phyloP scores from a whole-genome alignment of 1,140 invertebrate species.

The Magallana angulata region DNA sequence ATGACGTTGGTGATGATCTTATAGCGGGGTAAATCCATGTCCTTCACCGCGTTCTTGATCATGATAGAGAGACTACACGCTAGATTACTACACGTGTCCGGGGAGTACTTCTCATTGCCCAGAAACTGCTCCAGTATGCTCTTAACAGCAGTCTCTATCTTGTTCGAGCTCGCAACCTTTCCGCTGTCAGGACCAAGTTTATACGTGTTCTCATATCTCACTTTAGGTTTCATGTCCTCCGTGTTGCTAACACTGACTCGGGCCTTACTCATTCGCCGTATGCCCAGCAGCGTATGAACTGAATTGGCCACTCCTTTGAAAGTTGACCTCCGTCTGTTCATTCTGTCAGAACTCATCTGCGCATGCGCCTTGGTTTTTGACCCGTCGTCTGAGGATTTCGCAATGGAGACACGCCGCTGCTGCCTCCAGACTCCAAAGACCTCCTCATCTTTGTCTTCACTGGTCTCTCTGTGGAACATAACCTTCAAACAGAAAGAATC shows the following conservation, averaged over 20 bases:
- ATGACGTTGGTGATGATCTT: constrained; percentile 66
- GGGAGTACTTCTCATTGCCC: constrained; percentile 52
- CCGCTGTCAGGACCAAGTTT: constrained; percentile 56
- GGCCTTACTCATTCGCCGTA: constrained; percentile 52
- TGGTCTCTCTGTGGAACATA: neutral
- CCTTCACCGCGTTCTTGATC: constrained; percentile 63
- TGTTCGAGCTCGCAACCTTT: constrained; percentile 47
- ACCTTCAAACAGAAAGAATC: neutral
- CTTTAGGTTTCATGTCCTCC: constrained; percentile 50
- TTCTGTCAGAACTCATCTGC: neutral
- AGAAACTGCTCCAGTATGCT: constrained; percentile 51
- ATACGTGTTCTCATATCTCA: constrained; percentile 63
- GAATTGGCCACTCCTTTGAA: constrained; percentile 60
- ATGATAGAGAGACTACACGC: constrained; percentile 56
- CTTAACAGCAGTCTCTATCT: constrained; percentile 46
- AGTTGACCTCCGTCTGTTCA: constrained; percentile 53
- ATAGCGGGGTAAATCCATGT: constrained; percentile 60
- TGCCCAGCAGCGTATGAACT: neutral
- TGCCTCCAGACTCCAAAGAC: constrained; percentile 43
- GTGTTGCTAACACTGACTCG: constrained; percentile 11
- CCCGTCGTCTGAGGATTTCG: constrained; percentile 39
- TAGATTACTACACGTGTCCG: constrained; percentile 37
- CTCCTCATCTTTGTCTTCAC: constrained; percentile 15
- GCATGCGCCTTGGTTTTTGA: neutral
- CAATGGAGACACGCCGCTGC: constrained; percentile 30